Conservation (phyloP, 2,113 vertebrate genomes). For the Glaucomys volans region DNA sequence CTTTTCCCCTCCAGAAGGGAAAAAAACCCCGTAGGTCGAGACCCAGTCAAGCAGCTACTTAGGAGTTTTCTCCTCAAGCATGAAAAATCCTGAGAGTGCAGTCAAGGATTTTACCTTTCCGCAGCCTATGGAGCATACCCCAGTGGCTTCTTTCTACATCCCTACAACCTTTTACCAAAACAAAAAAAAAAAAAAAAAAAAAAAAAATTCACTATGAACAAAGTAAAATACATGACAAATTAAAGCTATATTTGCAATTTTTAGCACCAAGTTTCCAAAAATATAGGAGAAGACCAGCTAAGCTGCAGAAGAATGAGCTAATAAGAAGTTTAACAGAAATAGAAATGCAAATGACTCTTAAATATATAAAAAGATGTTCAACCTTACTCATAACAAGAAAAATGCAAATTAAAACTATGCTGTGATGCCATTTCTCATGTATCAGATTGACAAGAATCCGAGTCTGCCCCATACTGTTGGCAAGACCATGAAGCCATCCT, state of each 20-base stretch:
- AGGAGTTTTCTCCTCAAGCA: no score
- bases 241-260: constrained; percentile 40
- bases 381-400: not conserved
- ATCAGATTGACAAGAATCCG: not conserved
- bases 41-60: no score
- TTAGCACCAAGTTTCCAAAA: constrained; percentile 51
- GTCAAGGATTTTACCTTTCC: no score
- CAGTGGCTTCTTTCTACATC: no score
- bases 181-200: no score
- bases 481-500: not conserved
- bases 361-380: not conserved
- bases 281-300: constrained; percentile 15
- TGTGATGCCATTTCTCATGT: constrained; percentile 18
- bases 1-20: no score
- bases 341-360: not conserved
- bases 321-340: constrained; percentile 32
- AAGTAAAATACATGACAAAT: constrained; percentile 47
- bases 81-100: no score
- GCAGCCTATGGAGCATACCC: no score
- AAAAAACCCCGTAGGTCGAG: no score
- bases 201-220: not conserved
- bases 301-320: not conserved
- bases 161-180: no score
- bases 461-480: not conserved
- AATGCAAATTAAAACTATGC: not conserved